These are phyloP conservation scores for Diarsia dahlii DNA, from an alignment of 2,888 invertebrate genomes.

Conservation along the genomic window DNA sequence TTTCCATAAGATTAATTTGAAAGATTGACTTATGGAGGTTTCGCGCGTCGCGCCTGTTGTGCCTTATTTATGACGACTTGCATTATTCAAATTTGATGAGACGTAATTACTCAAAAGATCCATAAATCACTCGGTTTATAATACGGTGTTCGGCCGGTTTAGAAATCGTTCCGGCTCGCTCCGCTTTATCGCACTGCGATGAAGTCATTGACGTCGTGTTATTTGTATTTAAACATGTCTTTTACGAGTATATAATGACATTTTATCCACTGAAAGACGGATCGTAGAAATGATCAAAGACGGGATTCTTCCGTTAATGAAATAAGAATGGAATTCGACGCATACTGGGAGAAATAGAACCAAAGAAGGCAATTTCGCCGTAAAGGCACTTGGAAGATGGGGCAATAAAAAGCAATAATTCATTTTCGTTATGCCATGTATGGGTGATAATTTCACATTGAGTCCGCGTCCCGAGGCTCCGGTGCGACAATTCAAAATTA, in stretches of 20 bases:
- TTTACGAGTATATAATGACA: conserved; percentile 83
- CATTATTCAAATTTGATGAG: conserved; percentile 90
- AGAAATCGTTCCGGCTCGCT: conserved; percentile 77
- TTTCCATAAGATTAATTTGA: conserved; percentile 86
- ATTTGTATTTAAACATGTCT: conserved; percentile 80
- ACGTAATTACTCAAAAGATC: conserved; percentile 89
- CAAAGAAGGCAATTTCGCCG: conserved; percentile 75
- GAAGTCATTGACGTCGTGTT: conserved; percentile 82
- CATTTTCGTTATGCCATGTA: conserved; percentile 90
- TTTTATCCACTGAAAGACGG: conserved; percentile 76
- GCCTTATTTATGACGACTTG: conserved; percentile 86
- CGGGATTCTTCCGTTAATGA: conserved; percentile 68
- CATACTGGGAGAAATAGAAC: conserved; percentile 73
- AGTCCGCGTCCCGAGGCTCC: conserved; percentile 79
- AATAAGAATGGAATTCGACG: conserved; percentile 68
- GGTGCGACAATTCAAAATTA: conserved; percentile 88
- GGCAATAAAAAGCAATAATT: conserved; percentile 88
- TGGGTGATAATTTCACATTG: conserved; percentile 89
- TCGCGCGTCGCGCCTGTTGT: conserved; percentile 81
- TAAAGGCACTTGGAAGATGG: conserved; percentile 76
- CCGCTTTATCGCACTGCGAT: conserved; percentile 78
- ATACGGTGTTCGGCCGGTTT: conserved; percentile 83
- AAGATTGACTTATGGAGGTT: conserved; percentile 88
- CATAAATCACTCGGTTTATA: conserved; percentile 89
- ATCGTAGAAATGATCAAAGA: conserved; percentile 72